phyloP scores from a whole-genome alignment of 2,113 vertebrate species.

The Aplodontia rufa region DNA sequence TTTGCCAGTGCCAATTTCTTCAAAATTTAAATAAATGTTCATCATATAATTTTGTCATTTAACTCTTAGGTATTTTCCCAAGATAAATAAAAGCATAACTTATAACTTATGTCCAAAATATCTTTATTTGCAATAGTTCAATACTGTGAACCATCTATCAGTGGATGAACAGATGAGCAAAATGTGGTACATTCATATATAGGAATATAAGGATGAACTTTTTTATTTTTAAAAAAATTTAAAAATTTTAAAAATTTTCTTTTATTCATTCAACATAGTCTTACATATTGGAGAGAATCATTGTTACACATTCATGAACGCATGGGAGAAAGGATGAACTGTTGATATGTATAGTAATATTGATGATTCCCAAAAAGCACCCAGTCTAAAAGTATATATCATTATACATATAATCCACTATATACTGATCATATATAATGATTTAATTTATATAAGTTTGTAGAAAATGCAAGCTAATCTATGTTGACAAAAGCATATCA shows the following conservation, averaged over 20 bases:
- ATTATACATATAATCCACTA: no score
- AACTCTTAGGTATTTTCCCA: not conserved
- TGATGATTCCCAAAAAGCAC: not conserved
- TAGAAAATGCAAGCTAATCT: not conserved
- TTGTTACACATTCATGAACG: no score
- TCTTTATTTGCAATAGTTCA: not conserved
- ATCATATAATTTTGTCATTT: not conserved
- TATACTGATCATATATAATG: not conserved
- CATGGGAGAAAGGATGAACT: no score
- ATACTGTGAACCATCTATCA: not conserved
- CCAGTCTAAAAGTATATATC: no score
- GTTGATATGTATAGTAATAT: not conserved
- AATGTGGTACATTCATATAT: no score
- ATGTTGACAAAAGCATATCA: not conserved
- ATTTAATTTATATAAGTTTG: not conserved
- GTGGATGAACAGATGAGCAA: not conserved
- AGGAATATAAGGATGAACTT: no score
- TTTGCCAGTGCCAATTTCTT: not conserved
- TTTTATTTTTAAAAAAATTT: no score
- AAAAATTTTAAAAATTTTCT: no score
- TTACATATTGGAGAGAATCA: no score
- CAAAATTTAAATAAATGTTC: not conserved
- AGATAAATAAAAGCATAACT: not conserved
- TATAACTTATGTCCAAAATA: not conserved
- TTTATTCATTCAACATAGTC: no score